Evolutionary conservation across 2,888 invertebrate species (phyloP).

Genomic region (Mimachlamys varia): DNA sequence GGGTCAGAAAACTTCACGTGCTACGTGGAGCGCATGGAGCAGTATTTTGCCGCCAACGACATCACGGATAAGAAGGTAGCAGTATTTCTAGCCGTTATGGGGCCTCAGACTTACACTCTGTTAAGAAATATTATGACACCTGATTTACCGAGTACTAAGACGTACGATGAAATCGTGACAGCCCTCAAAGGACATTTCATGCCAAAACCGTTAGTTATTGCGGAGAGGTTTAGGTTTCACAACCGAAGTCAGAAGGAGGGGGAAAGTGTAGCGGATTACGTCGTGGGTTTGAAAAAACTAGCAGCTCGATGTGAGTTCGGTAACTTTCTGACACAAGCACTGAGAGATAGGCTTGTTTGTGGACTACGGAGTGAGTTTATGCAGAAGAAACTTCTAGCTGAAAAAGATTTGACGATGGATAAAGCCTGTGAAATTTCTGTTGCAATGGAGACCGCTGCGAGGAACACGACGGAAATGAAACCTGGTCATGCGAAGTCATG

Average conservation of each 20-base stretch:
- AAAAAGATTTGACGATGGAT: not conserved
- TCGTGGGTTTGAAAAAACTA: not conserved
- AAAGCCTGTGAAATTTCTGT: not conserved
- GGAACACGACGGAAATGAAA: slow-evolving; percentile 29
- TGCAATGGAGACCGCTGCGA: not conserved
- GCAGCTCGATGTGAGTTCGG: not conserved
- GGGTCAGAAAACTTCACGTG: slow-evolving; percentile 2
- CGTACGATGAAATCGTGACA: not conserved
- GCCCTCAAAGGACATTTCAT: slow-evolving; percentile 10
- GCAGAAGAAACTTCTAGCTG: not conserved
- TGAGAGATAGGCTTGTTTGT: not conserved
- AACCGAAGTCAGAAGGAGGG: not conserved
- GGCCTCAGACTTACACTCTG: not conserved
- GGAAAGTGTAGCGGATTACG: not conserved
- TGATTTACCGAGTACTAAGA: not conserved
- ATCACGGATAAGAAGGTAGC: slow-evolving; percentile 18
- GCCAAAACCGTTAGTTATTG: not conserved
- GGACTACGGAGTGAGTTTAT: not conserved
- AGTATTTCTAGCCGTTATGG: not conserved
- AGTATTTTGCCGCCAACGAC: not conserved
- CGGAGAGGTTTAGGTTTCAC: not conserved
- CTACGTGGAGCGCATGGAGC: not conserved
- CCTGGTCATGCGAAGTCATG: not conserved
- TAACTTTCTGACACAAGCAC: not conserved
- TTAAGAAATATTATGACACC: not conserved